These are phyloP conservation scores for Danio aesculapii DNA, from an alignment of 2,797 vertebrate species.

Conservation along the genomic window DNA sequence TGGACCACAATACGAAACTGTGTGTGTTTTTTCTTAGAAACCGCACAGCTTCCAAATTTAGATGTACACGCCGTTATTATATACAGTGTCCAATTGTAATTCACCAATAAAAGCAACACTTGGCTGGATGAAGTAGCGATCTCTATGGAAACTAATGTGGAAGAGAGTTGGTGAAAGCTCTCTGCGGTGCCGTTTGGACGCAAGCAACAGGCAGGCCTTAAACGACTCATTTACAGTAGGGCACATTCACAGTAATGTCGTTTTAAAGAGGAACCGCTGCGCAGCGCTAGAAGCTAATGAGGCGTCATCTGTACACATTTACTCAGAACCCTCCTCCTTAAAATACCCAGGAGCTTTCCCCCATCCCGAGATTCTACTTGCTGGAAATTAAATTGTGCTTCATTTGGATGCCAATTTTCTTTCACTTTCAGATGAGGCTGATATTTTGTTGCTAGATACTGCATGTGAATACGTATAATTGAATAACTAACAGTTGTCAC, in stretches of 20 bases:
- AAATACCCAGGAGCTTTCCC: slow-evolving; percentile 40
- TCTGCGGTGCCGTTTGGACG: slow-evolving; percentile 18
- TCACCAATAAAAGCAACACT: slow-evolving; percentile 29
- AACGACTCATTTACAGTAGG: slow-evolving; percentile 50
- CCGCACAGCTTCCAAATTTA: slow-evolving; percentile 1
- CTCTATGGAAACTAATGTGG: slow-evolving; percentile 52
- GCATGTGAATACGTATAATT: too few relatives aligned
- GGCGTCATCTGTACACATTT: slow-evolving; percentile 56
- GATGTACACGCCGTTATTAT: neutral
- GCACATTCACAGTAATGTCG: slow-evolving; percentile 44
- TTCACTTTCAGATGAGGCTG: neutral
- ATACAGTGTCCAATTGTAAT: slow-evolving; percentile 10
- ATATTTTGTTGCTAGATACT: too few relatives aligned
- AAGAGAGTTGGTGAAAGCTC: slow-evolving; percentile 20
- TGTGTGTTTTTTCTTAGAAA: neutral
- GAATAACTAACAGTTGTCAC: too few relatives aligned
- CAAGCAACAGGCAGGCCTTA: slow-evolving; percentile 35
- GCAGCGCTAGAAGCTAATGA: slow-evolving; percentile 52
- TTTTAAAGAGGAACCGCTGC: slow-evolving; percentile 57
- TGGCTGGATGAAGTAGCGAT: slow-evolving; percentile 31
- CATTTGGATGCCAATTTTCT: neutral
- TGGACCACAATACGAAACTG: neutral
- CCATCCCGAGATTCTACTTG: slow-evolving; percentile 11
- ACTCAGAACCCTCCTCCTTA: slow-evolving; percentile 43
- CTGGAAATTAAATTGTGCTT: slow-evolving; percentile 50